These are phyloP conservation scores for Xenus cinereus DNA, from an alignment of 2,113 vertebrate species.

Conservation along the genomic window DNA sequence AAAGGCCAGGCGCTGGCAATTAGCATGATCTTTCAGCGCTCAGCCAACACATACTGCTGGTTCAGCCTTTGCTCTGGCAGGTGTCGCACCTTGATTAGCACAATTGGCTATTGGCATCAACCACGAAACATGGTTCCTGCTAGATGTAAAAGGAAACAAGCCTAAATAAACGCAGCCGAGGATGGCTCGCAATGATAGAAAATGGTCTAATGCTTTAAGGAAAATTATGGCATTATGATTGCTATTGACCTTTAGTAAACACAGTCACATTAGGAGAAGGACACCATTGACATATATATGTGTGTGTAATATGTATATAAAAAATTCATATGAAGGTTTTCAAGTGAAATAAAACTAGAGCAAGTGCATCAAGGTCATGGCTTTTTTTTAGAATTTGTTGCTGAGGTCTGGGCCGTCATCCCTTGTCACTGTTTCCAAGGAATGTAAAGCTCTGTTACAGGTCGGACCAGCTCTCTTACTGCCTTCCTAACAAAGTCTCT, in stretches of 20 bases:
- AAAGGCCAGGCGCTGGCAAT: not conserved
- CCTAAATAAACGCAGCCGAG: not conserved
- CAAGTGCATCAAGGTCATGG: not conserved
- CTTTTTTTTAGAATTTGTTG: not conserved
- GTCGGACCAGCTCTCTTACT: not conserved
- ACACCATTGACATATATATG: not conserved
- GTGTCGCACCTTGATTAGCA: conserved; percentile 3
- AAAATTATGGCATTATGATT: not conserved
- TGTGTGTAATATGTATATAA: not conserved
- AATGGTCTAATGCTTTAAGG: not conserved
- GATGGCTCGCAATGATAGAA: accelerated
- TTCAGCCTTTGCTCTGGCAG: conserved; percentile 16
- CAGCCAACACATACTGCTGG: not conserved
- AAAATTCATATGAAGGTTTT: not conserved
- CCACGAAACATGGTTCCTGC: accelerated
- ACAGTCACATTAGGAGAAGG: not conserved
- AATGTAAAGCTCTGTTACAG: not conserved
- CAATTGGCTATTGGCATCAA: conserved; percentile 2
- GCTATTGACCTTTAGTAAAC: not conserved
- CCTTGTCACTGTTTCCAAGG: not conserved
- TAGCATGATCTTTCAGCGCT: not conserved
- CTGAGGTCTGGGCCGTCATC: not conserved
- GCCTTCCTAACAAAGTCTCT: not conserved
- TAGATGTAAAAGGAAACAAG: not conserved
- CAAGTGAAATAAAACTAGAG: not conserved